phyloP scores from a whole-genome alignment of 2,797 vertebrate species.

The Acanthis flammea region DNA sequence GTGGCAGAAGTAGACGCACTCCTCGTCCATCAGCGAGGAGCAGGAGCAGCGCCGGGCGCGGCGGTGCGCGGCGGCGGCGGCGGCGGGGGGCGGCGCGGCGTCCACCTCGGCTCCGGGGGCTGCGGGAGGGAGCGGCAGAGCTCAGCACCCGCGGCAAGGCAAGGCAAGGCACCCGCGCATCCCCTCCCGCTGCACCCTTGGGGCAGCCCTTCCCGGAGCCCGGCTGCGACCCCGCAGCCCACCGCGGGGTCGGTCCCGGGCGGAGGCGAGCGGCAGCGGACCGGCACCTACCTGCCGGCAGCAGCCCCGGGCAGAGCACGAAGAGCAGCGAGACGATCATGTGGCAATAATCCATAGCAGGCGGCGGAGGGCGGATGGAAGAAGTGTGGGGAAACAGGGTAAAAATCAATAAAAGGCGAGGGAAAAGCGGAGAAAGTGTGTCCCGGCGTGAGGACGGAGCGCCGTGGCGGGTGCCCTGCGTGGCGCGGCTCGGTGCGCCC shows the following conservation, averaged over 20 bases:
- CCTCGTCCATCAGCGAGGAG: slow-evolving; percentile 89
- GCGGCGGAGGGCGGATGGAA: background rate
- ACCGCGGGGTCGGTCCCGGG: background rate
- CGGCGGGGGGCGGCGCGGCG: slow-evolving; percentile 64
- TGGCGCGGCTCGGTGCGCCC: slow-evolving; percentile 25
- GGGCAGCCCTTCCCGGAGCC: background rate
- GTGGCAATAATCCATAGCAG: slow-evolving; percentile 82
- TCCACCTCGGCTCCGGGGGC: slow-evolving; percentile 40
- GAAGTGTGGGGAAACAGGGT: background rate
- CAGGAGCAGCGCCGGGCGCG: slow-evolving; percentile 92
- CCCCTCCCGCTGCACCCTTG: background rate
- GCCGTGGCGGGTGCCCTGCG: background rate
- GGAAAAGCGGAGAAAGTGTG: background rate
- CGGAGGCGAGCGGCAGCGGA: background rate
- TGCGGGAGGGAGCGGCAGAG: slow-evolving; percentile 22
- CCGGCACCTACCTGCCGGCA: slow-evolving; percentile 72
- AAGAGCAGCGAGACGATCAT: slow-evolving; percentile 80
- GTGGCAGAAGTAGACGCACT: slow-evolving; percentile 98
- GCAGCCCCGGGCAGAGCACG: slow-evolving; percentile 71
- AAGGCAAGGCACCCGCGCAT: background rate
- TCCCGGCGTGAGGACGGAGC: background rate
- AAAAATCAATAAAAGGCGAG: background rate
- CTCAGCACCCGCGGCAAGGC: background rate
- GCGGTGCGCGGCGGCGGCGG: slow-evolving; percentile 72
- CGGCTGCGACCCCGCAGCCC: background rate